Evolutionary conservation across 2,113 vertebrate species (phyloP).

Genomic region (Microcebus tavaratra): DNA sequence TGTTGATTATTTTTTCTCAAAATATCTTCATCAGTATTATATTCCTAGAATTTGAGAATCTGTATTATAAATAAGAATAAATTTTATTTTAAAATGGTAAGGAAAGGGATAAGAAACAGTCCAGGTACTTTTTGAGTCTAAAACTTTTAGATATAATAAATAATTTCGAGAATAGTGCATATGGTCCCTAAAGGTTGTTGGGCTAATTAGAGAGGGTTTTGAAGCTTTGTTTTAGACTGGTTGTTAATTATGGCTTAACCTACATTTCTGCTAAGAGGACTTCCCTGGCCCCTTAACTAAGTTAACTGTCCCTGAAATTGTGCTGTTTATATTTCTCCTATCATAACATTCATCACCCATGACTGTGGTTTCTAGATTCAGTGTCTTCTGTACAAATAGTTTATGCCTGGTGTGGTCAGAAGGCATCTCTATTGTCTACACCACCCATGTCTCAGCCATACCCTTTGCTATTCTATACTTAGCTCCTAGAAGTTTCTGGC

Average conservation of each 20-base stretch:
- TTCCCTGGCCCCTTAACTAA: neutral
- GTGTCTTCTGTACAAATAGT: neutral
- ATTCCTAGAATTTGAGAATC: neutral
- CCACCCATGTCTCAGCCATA: neutral
- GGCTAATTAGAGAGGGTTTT: neutral
- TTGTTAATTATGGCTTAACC: neutral
- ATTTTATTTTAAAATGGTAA: neutral
- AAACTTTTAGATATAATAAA: neutral
- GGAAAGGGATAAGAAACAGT: neutral
- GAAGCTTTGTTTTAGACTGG: neutral
- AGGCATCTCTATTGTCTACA: neutral
- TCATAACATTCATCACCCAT: neutral
- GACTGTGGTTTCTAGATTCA: too few species aligned
- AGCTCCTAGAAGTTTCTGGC: neutral
- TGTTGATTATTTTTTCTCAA: neutral
- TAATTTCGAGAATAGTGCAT: neutral
- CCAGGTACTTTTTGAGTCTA: neutral
- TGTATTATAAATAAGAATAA: neutral
- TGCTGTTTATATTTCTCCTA: neutral
- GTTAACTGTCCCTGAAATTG: neutral
- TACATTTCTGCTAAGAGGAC: neutral
- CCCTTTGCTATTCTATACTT: neutral
- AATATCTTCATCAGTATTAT: neutral
- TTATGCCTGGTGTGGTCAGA: neutral
- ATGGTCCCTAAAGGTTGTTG: neutral